Percentiles rank a stretch among this genome's conserved stretches.
Evolutionary conservation across 2,113 vertebrate genomes (phyloP).

Genomic region (Daubentonia madagascariensis): DNA sequence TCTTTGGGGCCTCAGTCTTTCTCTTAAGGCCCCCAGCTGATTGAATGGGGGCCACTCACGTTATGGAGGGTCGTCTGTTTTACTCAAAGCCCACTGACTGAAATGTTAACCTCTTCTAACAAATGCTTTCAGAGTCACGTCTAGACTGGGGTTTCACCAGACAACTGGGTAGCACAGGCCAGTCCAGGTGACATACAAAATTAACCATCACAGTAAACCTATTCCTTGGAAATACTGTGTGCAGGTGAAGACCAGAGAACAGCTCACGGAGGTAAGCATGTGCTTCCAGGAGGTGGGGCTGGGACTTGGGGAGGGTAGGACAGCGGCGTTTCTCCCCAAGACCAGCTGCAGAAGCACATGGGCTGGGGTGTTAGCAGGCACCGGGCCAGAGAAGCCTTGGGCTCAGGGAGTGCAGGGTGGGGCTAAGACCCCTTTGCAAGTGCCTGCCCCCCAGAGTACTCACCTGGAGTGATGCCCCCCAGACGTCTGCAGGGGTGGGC

Average conservation of each 20-base stretch:
- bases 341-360: not conserved
- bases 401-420: not conserved
- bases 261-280: rapidly evolving
- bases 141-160: not conserved
- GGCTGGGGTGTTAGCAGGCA: not conserved
- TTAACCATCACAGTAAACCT: no score
- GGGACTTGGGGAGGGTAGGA: not conserved
- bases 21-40: not conserved
- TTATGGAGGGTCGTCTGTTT: not conserved
- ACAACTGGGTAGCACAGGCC: not conserved
- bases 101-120: not conserved
- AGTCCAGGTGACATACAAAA: not conserved
- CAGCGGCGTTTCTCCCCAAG: no score
- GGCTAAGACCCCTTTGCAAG: not conserved
- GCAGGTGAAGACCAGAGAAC: not conserved
- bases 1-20: not conserved
- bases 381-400: not conserved
- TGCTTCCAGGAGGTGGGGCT: not conserved
- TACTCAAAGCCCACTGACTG: not conserved
- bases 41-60: not conserved
- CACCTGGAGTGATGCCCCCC: not conserved
- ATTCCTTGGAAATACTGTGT: rapidly evolving
- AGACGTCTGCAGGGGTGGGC: rapidly evolving
- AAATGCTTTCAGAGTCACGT: not conserved
- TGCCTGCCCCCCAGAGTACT: rapidly evolving